phyloP scores from a whole-genome alignment of 2,113 vertebrate genomes.

The Gymnarchus niloticus region DNA sequence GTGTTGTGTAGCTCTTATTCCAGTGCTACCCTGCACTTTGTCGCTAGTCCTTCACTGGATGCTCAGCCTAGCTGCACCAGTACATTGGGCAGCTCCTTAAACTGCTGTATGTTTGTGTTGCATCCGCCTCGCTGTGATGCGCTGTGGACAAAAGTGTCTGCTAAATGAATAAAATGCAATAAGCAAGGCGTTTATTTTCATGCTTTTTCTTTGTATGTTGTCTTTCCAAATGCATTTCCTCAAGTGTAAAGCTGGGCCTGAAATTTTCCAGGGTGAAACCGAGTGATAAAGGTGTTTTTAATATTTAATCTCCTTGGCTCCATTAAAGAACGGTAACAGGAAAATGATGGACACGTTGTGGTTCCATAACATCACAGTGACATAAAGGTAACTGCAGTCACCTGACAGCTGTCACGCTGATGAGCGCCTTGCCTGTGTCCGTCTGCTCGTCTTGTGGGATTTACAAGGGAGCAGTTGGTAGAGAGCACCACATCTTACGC shows the following conservation, averaged over 20 bases:
- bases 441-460: neutral
- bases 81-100: too few relatives aligned
- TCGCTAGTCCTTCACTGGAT: too few relatives aligned
- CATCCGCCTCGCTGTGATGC: too few relatives aligned
- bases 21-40: too few relatives aligned
- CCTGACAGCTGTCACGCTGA: constrained; percentile 17
- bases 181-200: neutral
- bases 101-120: too few relatives aligned
- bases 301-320: constrained; percentile 12
- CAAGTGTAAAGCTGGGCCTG: constrained; percentile 3
- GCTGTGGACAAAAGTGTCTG: too few relatives aligned
- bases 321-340: constrained; percentile 1
- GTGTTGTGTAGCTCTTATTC: too few relatives aligned
- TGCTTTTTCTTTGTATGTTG: neutral
- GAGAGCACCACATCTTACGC: neutral
- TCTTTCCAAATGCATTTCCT: neutral
- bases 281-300: constrained; percentile 9
- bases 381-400: constrained; percentile 15
- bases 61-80: too few relatives aligned
- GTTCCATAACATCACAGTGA: neutral
- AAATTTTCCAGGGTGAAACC: neutral
- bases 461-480: neutral
- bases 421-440: neutral
- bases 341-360: neutral
- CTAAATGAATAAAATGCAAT: neutral